Evolutionary conservation across 2,888 invertebrate species (phyloP).

Genomic region (Dryocosmus kuriphilus): DNA sequence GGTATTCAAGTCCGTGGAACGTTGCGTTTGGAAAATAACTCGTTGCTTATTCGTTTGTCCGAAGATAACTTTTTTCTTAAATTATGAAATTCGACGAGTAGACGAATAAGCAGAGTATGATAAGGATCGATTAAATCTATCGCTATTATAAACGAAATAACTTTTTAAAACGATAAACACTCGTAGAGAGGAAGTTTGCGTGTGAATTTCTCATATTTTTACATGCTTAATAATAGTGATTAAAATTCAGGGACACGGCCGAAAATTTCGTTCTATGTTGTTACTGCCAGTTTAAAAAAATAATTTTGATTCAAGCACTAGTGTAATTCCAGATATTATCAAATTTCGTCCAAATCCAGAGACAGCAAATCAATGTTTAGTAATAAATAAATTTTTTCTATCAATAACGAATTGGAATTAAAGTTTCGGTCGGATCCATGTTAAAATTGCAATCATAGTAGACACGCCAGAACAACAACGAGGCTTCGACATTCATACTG

Average conservation of each 20-base stretch:
- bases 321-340: too few relatives aligned
- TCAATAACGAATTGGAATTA: too few relatives aligned
- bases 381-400: too few relatives aligned
- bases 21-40: background rate
- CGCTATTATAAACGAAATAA: slow-evolving; percentile 27
- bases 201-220: slow-evolving; percentile 8
- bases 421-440: too few relatives aligned
- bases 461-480: slow-evolving; percentile 23
- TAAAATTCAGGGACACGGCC: too few relatives aligned
- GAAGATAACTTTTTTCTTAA: background rate
- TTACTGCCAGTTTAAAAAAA: too few relatives aligned
- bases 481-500: slow-evolving; percentile 32
- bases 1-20: background rate
- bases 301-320: too few relatives aligned
- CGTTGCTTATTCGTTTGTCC: slow-evolving; percentile 2
- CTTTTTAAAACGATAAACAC: slow-evolving; percentile 17
- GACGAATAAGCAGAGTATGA: slow-evolving; percentile 13
- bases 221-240: slow-evolving; percentile 36
- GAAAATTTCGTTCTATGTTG: too few relatives aligned
- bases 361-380: too few relatives aligned
- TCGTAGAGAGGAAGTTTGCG: slow-evolving; percentile 6
- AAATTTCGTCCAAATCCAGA: too few relatives aligned
- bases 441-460: slow-evolving; percentile 17
- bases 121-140: slow-evolving; percentile 11
- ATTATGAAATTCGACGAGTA: background rate